Conservation (phyloP, 2,797 vertebrate species). For the Gallinago nigripennis region DNA sequence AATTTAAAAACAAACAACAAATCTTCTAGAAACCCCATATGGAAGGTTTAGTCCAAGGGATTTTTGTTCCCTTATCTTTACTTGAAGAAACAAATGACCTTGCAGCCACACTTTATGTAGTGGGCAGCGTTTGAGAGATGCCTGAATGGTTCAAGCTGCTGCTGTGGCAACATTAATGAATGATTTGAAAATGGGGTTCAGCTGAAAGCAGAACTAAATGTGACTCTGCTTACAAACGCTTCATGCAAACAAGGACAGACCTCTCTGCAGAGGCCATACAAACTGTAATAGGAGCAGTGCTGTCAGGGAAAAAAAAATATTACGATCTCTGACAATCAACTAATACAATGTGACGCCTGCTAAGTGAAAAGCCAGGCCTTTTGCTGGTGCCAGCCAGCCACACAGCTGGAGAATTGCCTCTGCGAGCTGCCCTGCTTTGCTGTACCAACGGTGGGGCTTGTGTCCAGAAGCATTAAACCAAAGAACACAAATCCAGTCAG, state of each 20-base stretch:
- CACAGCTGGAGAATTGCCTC: not conserved
- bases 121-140: not conserved
- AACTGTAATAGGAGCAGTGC: not conserved
- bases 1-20: not conserved
- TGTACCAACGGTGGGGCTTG: fast-evolving
- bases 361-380: not conserved
- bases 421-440: not conserved
- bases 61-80: not conserved
- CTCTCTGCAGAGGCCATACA: not conserved
- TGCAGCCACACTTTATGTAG: not conserved
- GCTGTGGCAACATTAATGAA: not conserved
- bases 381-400: not conserved
- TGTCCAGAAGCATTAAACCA: not conserved
- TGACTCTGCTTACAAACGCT: not conserved
- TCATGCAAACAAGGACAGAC: not conserved
- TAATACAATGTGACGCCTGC: not conserved
- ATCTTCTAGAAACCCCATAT: fast-evolving
- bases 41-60: not conserved
- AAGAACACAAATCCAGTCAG: not conserved
- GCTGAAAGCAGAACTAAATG: not conserved
- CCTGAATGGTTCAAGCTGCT: not conserved
- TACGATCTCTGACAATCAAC: fast-evolving
- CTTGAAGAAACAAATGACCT: not conserved
- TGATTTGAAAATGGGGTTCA: not conserved
- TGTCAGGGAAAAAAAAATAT: not conserved